Evolutionary conservation across 2,113 vertebrate genomes (phyloP).

Genomic region (Xiphophorus hellerii): DNA sequence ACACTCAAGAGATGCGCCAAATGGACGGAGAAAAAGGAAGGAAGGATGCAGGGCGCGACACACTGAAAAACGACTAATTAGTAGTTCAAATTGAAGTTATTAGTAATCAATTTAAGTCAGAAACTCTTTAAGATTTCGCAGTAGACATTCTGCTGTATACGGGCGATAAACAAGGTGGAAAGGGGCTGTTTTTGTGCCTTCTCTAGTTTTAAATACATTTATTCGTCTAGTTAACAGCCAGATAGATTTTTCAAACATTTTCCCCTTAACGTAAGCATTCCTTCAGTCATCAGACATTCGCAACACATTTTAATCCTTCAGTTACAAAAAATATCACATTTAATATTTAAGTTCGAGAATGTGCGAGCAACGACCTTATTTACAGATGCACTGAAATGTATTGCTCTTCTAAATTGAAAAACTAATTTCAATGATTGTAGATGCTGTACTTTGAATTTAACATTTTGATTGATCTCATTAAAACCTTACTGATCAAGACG

Average conservation of each 20-base stretch:
- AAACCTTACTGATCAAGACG: neutral
- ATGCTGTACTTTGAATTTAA: neutral
- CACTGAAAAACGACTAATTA: neutral
- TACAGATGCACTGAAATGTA: neutral
- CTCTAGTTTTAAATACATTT: neutral
- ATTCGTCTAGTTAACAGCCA: neutral
- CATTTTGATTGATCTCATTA: neutral
- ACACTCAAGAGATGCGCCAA: neutral
- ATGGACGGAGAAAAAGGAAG: neutral
- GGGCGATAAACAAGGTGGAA: neutral
- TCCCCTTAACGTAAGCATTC: too few relatives aligned
- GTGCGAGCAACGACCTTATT: neutral
- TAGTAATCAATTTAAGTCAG: neutral
- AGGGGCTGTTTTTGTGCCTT: neutral
- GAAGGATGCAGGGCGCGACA: neutral
- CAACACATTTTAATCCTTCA: too few relatives aligned
- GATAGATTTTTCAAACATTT: too few relatives aligned
- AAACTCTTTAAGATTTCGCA: neutral
- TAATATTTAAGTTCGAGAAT: too few relatives aligned
- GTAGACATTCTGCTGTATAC: slow-evolving; percentile 2
- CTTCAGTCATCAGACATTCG: too few relatives aligned
- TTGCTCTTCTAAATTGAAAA: neutral
- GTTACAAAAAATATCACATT: too few relatives aligned
- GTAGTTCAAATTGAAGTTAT: neutral
- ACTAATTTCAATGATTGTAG: neutral